Conservation (phyloP, 2,797 vertebrate genomes). For the Sebastiscus albofasciatus region DNA sequence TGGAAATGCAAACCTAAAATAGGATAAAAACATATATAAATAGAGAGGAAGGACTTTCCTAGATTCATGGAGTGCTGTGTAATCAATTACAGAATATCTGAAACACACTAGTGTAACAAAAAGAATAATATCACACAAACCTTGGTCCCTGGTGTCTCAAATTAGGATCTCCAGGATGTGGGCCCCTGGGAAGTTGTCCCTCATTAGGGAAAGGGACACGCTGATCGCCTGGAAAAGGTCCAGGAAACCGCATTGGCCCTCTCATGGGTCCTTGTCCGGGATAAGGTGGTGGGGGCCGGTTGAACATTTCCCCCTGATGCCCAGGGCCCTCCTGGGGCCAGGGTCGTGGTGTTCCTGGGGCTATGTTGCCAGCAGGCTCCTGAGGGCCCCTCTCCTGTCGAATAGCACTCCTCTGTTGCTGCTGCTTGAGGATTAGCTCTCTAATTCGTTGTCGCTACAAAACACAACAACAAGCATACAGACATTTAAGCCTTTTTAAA, state of each 20-base stretch:
- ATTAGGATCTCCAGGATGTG: conserved; percentile 86
- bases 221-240: conserved; percentile 88
- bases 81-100: not conserved
- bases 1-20: conserved; percentile 89
- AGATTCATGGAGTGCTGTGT: not conserved
- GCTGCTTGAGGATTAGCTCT: conserved; percentile 95
- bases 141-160: conserved; percentile 91
- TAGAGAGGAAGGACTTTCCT: not conserved
- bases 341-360: conserved; percentile 83
- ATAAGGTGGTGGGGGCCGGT: conserved; percentile 95
- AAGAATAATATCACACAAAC: conserved; percentile 75
- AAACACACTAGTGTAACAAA: not conserved
- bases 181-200: conserved; percentile 86
- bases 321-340: conserved; percentile 90
- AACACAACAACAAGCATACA: conserved; percentile 21
- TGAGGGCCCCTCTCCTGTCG: conserved; percentile 91
- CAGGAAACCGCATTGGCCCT: conserved; percentile 87
- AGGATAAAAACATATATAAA: conserved; percentile 13
- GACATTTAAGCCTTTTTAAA: not conserved
- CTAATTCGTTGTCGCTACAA: conserved; percentile 93
- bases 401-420: conserved; percentile 93
- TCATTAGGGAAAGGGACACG: conserved; percentile 87
- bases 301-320: conserved; percentile 87
- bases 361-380: conserved; percentile 79
- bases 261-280: conserved; percentile 89